Conservation (phyloP, 2,797 vertebrate genomes). For the Pangasius djambal region DNA sequence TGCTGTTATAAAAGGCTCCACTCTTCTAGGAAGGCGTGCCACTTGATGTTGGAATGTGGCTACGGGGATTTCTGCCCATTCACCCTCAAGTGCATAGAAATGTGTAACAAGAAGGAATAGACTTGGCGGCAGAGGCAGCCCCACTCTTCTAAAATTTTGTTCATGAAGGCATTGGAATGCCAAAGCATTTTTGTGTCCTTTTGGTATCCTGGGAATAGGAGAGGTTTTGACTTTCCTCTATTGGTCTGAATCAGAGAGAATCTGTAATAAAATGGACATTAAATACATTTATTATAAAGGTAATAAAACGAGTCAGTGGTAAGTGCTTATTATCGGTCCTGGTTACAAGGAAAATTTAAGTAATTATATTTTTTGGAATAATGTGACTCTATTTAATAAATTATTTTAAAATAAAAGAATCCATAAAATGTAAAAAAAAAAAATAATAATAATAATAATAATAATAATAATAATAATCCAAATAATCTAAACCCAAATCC, state of each 20-base stretch:
- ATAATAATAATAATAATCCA: neutral
- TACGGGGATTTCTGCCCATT: neutral
- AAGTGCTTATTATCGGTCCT: neutral
- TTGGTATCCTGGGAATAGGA: neutral
- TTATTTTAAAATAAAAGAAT: neutral
- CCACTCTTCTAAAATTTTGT: neutral
- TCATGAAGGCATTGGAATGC: neutral
- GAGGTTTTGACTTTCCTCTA: neutral
- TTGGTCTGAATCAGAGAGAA: neutral
- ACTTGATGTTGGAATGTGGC: neutral
- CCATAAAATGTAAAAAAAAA: neutral
- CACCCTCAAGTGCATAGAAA: neutral
- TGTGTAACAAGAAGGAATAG: neutral
- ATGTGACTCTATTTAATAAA: neutral
- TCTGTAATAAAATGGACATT: conserved; percentile 2
- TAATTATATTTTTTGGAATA: conserved; percentile 12
- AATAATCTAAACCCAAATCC: neutral
- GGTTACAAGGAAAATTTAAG: neutral
- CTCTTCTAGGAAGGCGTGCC: neutral
- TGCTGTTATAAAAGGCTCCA: neutral
- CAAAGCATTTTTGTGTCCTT: neutral
- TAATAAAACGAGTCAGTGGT: neutral
- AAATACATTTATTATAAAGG: conserved; percentile 9
- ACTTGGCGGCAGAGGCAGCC: neutral
- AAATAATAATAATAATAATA: too few species aligned